Conservation (phyloP, 2,113 vertebrate genomes). For the Gymnorhina tibicen region DNA sequence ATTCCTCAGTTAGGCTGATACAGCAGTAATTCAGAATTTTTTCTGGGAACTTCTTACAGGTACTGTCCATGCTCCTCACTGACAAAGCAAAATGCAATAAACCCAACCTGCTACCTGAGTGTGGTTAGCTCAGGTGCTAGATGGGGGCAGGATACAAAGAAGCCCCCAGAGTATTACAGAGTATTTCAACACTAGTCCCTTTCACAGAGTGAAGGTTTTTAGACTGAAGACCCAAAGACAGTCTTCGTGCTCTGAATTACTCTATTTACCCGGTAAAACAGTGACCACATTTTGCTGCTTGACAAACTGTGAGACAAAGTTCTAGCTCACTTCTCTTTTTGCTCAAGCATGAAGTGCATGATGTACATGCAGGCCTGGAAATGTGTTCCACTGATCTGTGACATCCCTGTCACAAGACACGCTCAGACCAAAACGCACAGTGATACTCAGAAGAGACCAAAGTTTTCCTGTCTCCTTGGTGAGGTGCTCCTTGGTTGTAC, state of each 20-base stretch:
- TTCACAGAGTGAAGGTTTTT: not conserved
- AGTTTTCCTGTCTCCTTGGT: not conserved
- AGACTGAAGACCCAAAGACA: not conserved
- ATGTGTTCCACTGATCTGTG: not conserved
- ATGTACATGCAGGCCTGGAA: not conserved
- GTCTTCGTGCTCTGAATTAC: not conserved
- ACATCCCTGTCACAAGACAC: not conserved
- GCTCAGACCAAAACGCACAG: not conserved
- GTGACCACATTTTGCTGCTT: not conserved
- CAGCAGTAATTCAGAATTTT: not conserved
- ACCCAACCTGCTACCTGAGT: not conserved
- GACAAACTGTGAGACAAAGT: not conserved
- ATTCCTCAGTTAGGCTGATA: not conserved
- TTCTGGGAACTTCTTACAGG: not conserved
- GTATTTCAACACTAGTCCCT: not conserved
- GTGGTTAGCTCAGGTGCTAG: not conserved
- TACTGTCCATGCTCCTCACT: not conserved
- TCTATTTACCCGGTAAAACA: not conserved
- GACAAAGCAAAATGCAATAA: not conserved
- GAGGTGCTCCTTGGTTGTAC: not conserved
- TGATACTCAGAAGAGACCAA: not conserved
- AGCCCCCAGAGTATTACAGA: not conserved
- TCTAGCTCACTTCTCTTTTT: not conserved
- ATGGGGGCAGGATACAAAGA: not conserved
- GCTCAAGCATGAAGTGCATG: not conserved